A percentile compares a stretch with the other conserved stretches of the same genome.
These are phyloP conservation scores for Neogobius melanostomus DNA, from an alignment of 2,113 vertebrate species.

Conservation along the genomic window DNA sequence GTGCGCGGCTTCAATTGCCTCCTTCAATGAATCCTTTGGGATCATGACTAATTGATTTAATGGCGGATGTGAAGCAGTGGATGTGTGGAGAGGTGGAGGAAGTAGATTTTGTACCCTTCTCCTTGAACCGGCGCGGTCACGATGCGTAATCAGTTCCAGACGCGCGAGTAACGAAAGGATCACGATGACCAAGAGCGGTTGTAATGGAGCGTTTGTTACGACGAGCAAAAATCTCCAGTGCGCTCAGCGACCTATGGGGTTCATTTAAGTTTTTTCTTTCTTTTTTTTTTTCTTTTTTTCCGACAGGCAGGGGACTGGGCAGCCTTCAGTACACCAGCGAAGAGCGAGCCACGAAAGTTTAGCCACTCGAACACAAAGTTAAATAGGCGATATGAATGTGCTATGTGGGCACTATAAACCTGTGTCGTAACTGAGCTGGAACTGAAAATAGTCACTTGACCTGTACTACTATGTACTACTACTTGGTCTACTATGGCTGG, in stretches of 20 bases:
- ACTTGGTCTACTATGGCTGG: too few species aligned
- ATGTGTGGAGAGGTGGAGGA: constrained; percentile 37
- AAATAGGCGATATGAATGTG: too few species aligned
- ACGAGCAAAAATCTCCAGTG: not conserved
- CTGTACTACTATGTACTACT: too few species aligned
- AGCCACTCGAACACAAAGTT: too few species aligned
- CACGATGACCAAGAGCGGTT: not conserved
- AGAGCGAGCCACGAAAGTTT: not conserved
- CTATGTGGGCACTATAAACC: too few species aligned
- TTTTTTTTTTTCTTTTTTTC: not conserved
- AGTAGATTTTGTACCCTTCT: constrained; percentile 21
- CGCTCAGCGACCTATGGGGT: not conserved
- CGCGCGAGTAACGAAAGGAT: not conserved
- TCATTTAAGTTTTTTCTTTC: not conserved
- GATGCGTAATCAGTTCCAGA: constrained; percentile 6
- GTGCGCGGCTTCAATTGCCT: constrained; percentile 22
- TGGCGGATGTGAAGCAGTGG: constrained; percentile 38
- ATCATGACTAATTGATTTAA: constrained; percentile 64
- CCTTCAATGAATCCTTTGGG: constrained; percentile 39
- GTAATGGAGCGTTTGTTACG: not conserved
- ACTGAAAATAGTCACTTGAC: too few species aligned
- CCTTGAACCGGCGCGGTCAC: constrained; percentile 4
- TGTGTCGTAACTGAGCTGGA: too few species aligned
- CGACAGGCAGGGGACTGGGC: constrained; percentile 1
- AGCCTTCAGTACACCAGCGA: not conserved